Conservation (phyloP, 2,113 vertebrate species). For the Oryzias curvinotus region DNA sequence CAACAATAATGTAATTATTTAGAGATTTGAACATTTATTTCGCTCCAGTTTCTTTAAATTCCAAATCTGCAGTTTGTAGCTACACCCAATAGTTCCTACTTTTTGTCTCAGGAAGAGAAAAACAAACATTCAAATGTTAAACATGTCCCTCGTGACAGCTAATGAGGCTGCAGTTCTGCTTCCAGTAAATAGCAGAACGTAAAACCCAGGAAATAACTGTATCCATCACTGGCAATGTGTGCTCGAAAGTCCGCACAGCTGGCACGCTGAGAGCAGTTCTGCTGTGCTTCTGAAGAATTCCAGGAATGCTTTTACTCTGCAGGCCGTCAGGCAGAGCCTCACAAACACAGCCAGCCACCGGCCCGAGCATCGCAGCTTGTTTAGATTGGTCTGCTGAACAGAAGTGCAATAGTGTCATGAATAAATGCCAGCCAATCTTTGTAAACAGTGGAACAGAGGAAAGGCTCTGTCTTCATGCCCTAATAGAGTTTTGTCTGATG, state of each 20-base stretch:
- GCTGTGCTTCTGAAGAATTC: conserved; percentile 65
- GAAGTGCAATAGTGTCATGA: conserved; percentile 35
- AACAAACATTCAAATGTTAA: neutral
- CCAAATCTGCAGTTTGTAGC: too few relatives aligned
- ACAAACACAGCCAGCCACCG: conserved; percentile 49
- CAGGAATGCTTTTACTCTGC: conserved; percentile 72
- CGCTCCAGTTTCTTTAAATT: too few relatives aligned
- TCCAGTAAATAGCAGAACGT: neutral
- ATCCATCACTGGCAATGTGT: conserved; percentile 11
- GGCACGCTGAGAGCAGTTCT: conserved; percentile 47
- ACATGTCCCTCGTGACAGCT: too few relatives aligned
- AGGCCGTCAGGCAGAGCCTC: conserved; percentile 49
- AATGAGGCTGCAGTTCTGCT: neutral
- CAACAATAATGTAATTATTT: too few relatives aligned
- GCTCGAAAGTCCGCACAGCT: conserved; percentile 24
- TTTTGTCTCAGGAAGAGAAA: neutral
- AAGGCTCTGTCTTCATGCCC: conserved; percentile 36
- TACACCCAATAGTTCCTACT: neutral
- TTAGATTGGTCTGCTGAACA: conserved; percentile 53
- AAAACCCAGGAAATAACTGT: conserved; percentile 14
- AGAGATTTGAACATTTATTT: too few relatives aligned
- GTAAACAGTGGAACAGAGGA: conserved; percentile 27
- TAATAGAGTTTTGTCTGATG: conserved; percentile 50
- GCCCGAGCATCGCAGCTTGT: conserved; percentile 36
- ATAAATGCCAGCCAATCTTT: conserved; percentile 17